A percentile compares a stretch with the other conserved stretches of the same genome.
These are phyloP conservation scores for Neotoma lepida DNA, from an alignment of 2,113 vertebrate genomes.

Conservation along the genomic window DNA sequence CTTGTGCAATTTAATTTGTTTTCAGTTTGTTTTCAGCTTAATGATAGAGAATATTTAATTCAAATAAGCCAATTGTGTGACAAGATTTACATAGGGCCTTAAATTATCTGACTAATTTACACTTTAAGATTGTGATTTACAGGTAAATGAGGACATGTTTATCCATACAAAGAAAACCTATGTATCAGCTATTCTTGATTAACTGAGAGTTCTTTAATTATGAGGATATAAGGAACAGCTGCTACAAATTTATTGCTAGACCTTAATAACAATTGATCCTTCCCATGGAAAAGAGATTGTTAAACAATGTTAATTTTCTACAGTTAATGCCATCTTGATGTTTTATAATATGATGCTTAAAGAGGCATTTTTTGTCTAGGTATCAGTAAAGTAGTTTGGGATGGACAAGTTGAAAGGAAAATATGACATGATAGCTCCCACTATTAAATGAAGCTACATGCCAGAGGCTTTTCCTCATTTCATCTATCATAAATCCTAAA, in stretches of 20 bases:
- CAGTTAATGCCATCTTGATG: background rate
- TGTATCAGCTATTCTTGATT: background rate
- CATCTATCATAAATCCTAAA: background rate
- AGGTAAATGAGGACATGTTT: background rate
- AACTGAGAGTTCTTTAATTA: background rate
- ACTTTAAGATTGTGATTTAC: background rate
- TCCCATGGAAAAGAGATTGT: background rate
- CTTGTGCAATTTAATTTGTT: background rate
- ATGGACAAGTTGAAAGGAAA: background rate
- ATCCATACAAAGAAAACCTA: background rate
- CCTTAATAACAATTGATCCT: background rate
- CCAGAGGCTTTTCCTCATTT: background rate
- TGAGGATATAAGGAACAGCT: background rate
- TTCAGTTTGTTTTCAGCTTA: background rate
- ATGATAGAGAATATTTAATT: background rate
- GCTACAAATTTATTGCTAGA: background rate
- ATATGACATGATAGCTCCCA: background rate
- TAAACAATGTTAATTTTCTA: background rate
- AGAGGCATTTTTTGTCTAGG: background rate
- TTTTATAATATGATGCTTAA: background rate
- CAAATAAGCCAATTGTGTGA: background rate
- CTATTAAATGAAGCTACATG: background rate
- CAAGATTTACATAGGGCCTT: background rate
- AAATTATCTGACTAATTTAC: background rate
- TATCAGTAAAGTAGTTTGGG: background rate